phyloP scores from a whole-genome alignment of 1,140 invertebrate genomes.

The Drosophila pseudoobscura region DNA sequence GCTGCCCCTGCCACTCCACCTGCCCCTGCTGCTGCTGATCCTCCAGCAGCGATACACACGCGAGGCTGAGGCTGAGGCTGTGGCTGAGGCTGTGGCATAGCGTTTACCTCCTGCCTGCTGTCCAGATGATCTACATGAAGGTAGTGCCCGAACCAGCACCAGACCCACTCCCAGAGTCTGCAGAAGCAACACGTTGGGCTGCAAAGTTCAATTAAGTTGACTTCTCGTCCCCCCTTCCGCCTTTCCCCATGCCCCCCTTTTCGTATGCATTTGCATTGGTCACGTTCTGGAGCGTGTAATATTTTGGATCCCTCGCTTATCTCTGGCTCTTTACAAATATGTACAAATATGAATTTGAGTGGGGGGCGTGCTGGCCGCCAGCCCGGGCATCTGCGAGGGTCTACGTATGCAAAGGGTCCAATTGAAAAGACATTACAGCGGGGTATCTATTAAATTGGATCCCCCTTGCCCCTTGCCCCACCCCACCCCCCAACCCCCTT shows the following conservation, averaged over 20 bases:
- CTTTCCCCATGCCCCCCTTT: constrained; percentile 15
- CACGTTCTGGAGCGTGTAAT: constrained; percentile 78
- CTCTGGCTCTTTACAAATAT: constrained; percentile 63
- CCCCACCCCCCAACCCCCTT: too few relatives aligned
- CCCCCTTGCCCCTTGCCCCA: too few relatives aligned
- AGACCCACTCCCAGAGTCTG: constrained; percentile 15
- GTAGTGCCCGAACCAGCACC: constrained; percentile 10
- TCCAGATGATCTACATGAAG: constrained; percentile 74
- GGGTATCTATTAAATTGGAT: too few relatives aligned
- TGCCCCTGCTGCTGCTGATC: constrained; percentile 57
- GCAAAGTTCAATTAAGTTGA: constrained; percentile 79
- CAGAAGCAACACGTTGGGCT: constrained; percentile 71
- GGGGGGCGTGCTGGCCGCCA: neutral
- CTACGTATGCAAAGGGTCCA: too few relatives aligned
- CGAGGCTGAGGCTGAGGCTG: constrained; percentile 32
- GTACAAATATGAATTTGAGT: constrained; percentile 73
- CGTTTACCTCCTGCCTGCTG: constrained; percentile 32
- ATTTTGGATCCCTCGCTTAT: constrained; percentile 59
- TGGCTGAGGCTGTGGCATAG: neutral
- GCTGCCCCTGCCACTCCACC: constrained; percentile 16
- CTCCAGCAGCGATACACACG: constrained; percentile 72
- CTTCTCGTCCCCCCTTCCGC: constrained; percentile 32
- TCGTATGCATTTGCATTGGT: constrained; percentile 81
- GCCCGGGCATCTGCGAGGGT: too few relatives aligned
- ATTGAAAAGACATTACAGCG: too few relatives aligned